Evolutionary conservation across 1,140 invertebrate genomes (phyloP).

Genomic region (Drosophila suzukii): DNA sequence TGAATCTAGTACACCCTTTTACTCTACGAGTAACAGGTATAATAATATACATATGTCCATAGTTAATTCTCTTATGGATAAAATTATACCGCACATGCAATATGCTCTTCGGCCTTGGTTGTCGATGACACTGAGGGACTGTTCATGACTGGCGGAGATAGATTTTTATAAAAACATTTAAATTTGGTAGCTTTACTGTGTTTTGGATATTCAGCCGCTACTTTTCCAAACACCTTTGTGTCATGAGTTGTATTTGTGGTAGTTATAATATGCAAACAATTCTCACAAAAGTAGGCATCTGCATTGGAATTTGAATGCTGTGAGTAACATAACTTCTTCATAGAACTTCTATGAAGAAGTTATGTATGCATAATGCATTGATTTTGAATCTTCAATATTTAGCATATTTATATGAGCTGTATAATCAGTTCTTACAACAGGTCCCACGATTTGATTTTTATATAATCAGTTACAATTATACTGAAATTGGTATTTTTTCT

Average conservation of each 20-base stretch:
- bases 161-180: background rate
- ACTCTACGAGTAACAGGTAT: too few relatives aligned
- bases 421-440: background rate
- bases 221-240: background rate
- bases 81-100: too few relatives aligned
- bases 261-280: background rate
- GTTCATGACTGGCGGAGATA: too few relatives aligned
- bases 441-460: background rate
- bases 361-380: background rate
- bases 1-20: too few relatives aligned
- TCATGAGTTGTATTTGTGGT: background rate
- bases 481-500: too few relatives aligned
- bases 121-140: too few relatives aligned
- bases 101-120: too few relatives aligned
- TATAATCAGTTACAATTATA: too few relatives aligned
- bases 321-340: background rate
- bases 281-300: background rate
- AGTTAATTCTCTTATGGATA: too few relatives aligned
- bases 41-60: too few relatives aligned
- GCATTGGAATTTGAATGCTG: background rate
- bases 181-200: background rate
- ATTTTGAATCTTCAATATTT: background rate
- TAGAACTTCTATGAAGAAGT: too few relatives aligned
- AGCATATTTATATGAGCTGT: background rate
- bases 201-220: background rate